Conservation (phyloP, 2,888 invertebrate genomes). For the Ecliptopera silaceata region DNA sequence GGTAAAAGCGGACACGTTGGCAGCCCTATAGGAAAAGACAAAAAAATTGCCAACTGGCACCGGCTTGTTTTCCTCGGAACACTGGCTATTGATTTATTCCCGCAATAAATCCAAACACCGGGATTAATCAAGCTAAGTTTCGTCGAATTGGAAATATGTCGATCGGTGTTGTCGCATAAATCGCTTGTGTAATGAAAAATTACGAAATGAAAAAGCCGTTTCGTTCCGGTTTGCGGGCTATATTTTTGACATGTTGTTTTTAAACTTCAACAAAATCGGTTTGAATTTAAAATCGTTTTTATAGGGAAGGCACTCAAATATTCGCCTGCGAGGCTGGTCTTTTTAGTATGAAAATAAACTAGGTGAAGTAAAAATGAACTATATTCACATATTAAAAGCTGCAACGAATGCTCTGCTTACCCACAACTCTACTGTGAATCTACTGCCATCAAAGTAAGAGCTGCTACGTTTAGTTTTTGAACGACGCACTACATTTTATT, state of each 20-base stretch:
- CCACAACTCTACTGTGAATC: constrained; percentile 1
- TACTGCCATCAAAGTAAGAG: constrained; percentile 26
- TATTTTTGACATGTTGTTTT: constrained; percentile 26
- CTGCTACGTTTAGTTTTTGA: constrained; percentile 26
- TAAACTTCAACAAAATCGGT: constrained; percentile 12
- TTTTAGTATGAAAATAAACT: too few relatives aligned
- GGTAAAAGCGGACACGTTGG: neutral
- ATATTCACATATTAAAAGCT: neutral
- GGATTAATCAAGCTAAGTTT: constrained; percentile 77
- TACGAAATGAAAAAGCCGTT: constrained; percentile 29
- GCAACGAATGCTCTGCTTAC: neutral
- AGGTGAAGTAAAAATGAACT: neutral
- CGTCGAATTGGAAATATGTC: constrained; percentile 63
- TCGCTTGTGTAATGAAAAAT: constrained; percentile 38
- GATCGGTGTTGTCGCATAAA: constrained; percentile 43
- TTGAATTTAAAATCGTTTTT: neutral
- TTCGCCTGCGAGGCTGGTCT: neutral
- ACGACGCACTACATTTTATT: constrained; percentile 42
- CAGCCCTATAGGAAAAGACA: constrained; percentile 45
- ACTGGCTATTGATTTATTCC: constrained; percentile 72
- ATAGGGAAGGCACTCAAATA: too few relatives aligned
- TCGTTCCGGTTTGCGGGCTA: constrained; percentile 20
- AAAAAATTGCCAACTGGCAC: constrained; percentile 52
- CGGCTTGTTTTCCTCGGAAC: constrained; percentile 59
- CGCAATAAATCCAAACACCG: constrained; percentile 69